A percentile compares a stretch with the other conserved stretches of the same genome.
Conservation (phyloP, 2,888 invertebrate genomes). For the Hemaris fuciformis region DNA sequence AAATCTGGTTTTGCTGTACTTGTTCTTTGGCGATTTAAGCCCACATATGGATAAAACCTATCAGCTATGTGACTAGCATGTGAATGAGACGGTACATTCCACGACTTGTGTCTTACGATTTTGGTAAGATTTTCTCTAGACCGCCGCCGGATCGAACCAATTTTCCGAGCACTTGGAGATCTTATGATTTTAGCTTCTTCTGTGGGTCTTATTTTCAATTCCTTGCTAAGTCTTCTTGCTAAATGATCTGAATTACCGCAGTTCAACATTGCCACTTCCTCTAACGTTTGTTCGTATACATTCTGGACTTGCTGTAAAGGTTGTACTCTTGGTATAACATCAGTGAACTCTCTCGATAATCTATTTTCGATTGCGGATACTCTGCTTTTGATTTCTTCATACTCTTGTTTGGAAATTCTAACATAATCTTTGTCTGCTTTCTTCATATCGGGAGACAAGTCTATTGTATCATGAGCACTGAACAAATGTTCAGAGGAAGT, state of each 20-base stretch:
- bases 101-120: conserved; percentile 83
- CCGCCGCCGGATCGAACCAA: conserved; percentile 86
- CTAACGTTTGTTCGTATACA: conserved; percentile 87
- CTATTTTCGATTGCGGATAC: conserved; percentile 87
- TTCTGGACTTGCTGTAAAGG: conserved; percentile 85
- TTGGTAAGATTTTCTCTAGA: conserved; percentile 84
- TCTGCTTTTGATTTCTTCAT: conserved; percentile 88
- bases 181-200: conserved; percentile 86
- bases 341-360: conserved; percentile 85
- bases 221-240: conserved; percentile 86
- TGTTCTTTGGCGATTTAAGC: conserved; percentile 71
- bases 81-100: conserved; percentile 80
- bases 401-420: conserved; percentile 87
- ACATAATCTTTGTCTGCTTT: conserved; percentile 83
- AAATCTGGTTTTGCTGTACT: conserved; percentile 55
- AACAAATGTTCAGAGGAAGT: conserved; percentile 72
- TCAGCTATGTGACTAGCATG: conserved; percentile 64
- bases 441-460: conserved; percentile 67
- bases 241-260: conserved; percentile 86
- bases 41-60: conserved; percentile 78
- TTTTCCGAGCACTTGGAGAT: conserved; percentile 91
- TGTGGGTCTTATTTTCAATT: conserved; percentile 87
- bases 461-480: conserved; percentile 69
- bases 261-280: conserved; percentile 84
- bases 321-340: conserved; percentile 71